phyloP scores from a whole-genome alignment of 1,140 invertebrate genomes.

The Nylanderia fulva region DNA sequence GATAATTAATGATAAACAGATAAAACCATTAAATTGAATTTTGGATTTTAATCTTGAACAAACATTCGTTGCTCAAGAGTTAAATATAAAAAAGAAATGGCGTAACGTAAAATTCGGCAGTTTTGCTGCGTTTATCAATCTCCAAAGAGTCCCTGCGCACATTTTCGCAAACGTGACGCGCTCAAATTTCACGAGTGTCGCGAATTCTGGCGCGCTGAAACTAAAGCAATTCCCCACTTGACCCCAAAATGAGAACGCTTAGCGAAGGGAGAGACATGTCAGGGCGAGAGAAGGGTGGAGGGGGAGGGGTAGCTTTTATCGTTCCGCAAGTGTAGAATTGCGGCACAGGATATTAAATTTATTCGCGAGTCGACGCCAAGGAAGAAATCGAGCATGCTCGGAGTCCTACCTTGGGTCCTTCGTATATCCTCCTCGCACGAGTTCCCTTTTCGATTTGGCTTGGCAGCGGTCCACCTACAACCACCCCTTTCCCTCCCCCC shows the following conservation, averaged over 20 bases:
- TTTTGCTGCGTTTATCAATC: not conserved
- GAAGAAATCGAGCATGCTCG: constrained; percentile 49
- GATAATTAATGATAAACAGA: too few species aligned
- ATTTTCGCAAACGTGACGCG: too few species aligned
- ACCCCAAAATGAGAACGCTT: not conserved
- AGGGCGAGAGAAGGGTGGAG: not conserved
- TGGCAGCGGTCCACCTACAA: constrained; percentile 64
- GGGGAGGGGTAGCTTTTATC: constrained; percentile 47
- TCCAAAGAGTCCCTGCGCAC: not conserved
- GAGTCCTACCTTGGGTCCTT: not conserved
- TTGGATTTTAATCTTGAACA: too few species aligned
- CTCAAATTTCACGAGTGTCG: not conserved
- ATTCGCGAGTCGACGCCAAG: constrained; percentile 44
- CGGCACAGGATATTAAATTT: constrained; percentile 47
- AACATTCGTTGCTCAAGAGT: too few species aligned
- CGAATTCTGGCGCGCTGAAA: not conserved
- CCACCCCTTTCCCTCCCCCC: too few species aligned
- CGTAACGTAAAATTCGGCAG: not conserved
- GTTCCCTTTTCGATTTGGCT: constrained; percentile 68
- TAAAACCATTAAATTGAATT: too few species aligned
- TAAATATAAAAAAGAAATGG: not conserved
- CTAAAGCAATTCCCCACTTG: not conserved
- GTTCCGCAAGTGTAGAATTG: constrained; percentile 43
- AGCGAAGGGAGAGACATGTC: not conserved
- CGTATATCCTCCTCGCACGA: constrained; percentile 52